Evolutionary conservation across 23 tunicate species (phyloP), one percentile per base, ranked within the genome.

Genomic region (Clavelina lepadiformis): DNA sequence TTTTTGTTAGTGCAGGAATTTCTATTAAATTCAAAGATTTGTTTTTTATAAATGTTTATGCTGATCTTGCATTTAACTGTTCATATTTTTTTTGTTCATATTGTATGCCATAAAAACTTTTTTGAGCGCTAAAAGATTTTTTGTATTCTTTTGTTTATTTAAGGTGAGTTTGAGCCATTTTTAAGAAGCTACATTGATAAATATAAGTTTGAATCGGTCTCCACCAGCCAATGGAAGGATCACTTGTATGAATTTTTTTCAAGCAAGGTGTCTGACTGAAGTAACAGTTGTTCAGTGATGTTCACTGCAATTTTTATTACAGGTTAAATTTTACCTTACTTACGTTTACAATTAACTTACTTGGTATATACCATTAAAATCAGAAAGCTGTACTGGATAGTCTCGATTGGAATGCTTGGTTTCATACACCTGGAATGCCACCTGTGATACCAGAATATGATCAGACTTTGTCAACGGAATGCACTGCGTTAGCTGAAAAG

Each of bases 381-480:
- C 31, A 82, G 89, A 65, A 56, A 46, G 18, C 79, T 29, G 46
- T 79, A 44, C 67, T 93, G 33, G 88, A 93, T 49, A 19, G 53
- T 5, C 83, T 93, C 13, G 98, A 93, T 45, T 93, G 98, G 98
- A 53, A 85, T 32, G 62, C 81, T 15, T 93, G 98, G 98, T 93
- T 93, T 63, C 32, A 74, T 51, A 63, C 44, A 13, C 94, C 98
- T 13, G 98, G 98, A 33, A 78, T 85, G 94, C 94, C 98, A 15
- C 93, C 86, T 23, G 82, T 72, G n/a, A 93, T 72, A 33, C 94
- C 94, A 24, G 69, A 84, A 2, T 93, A 93, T 52, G 95, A 93
- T 38, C 51, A 67, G 55, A 78, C 88, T 2, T 31, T 83, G 27
- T 33, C 73, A 3, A 53, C 26, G 2, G 94, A 67, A 35, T 93